phyloP scores from a whole-genome alignment of 2,888 invertebrate genomes.

The Caenorhabditis becei region DNA sequence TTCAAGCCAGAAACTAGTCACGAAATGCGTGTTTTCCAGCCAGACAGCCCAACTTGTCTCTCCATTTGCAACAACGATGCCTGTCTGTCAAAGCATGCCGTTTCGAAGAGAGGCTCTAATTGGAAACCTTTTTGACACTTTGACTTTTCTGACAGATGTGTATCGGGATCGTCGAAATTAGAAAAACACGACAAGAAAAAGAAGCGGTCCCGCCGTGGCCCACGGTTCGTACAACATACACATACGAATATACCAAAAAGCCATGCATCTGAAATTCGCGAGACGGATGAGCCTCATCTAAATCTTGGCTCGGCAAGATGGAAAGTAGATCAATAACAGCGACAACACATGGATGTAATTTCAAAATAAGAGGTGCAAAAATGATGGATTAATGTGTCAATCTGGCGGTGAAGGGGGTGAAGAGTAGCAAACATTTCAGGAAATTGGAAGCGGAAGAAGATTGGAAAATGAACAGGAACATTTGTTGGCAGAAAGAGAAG shows the following conservation, averaged over 20 bases:
- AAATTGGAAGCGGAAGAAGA: background rate
- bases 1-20: conserved; percentile 50
- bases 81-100: conserved; percentile 39
- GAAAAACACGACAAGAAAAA: conserved; percentile 22
- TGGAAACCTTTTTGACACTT: conserved; percentile 59
- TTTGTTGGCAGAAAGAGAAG: background rate
- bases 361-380: conserved; percentile 23
- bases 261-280: conserved; percentile 57
- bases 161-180: conserved; percentile 45
- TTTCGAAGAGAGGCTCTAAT: conserved; percentile 28
- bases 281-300: conserved; percentile 60
- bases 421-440: conserved; percentile 6
- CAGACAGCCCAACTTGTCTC: conserved; percentile 13
- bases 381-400: conserved; percentile 23
- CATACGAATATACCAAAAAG: conserved; percentile 54
- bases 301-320: conserved; percentile 45
- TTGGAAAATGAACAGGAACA: no score
- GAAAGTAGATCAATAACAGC: conserved; percentile 48
- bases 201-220: background rate
- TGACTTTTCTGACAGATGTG: conserved; percentile 55
- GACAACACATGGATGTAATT: conserved; percentile 21
- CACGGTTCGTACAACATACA: conserved; percentile 28
- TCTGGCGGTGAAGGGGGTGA: background rate
- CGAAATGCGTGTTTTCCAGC: conserved; percentile 51
- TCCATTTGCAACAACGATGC: conserved; percentile 39